A percentile compares a stretch with the other conserved stretches of the same genome.
phyloP scores from a whole-genome alignment of 2,888 invertebrate genomes.

The Petrophora chlorosata region DNA sequence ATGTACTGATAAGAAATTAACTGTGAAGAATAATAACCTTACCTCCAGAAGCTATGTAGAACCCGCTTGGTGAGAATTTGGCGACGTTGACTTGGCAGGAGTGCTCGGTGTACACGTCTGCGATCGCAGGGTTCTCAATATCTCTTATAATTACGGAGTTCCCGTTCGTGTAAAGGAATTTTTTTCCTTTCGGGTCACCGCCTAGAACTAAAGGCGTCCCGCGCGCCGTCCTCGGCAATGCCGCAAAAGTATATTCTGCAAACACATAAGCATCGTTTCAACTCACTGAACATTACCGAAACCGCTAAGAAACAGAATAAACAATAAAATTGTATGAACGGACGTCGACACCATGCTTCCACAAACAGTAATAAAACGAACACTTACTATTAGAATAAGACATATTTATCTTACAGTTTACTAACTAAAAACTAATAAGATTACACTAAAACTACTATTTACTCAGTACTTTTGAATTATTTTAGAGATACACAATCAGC shows the following conservation, averaged over 20 bases:
- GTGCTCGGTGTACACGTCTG: constrained; percentile 99
- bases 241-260: constrained; percentile 94
- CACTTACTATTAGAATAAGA: constrained; percentile 80
- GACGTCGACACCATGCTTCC: constrained; percentile 48
- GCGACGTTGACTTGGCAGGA: constrained; percentile 97
- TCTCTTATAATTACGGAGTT: constrained; percentile 98
- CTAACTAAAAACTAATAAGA: constrained; percentile 55
- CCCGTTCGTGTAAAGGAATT: constrained; percentile 98
- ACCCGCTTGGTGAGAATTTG: constrained; percentile 98
- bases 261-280: constrained; percentile 46
- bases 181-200: constrained; percentile 98
- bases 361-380: constrained; percentile 36
- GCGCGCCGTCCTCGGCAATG: constrained; percentile 96
- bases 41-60: constrained; percentile 99
- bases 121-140: constrained; percentile 96
- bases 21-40: constrained; percentile 50
- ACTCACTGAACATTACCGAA: constrained; percentile 35
- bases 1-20: constrained; percentile 17
- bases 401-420: constrained; percentile 65
- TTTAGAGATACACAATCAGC: constrained; percentile 72
- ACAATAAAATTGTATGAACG: constrained; percentile 38
- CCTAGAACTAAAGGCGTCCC: constrained; percentile 97
- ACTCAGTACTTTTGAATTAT: constrained; percentile 67
- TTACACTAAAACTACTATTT: constrained; percentile 53
- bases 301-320: constrained; percentile 36